Conservation (phyloP, 2,888 invertebrate species). For the Lasioglossum calceatum region DNA sequence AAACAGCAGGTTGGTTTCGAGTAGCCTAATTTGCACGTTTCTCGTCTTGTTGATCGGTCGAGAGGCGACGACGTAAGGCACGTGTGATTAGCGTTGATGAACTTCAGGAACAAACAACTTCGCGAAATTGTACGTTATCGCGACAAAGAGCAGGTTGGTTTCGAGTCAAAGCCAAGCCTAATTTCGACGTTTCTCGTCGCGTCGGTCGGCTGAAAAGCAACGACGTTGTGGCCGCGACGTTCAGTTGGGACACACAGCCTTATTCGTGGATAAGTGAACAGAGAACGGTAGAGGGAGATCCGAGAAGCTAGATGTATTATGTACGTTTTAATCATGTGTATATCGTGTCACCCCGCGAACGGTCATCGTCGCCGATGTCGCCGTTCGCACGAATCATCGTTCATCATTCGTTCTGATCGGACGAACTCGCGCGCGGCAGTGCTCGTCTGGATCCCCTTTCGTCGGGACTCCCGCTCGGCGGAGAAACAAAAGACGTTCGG, state of each 20-base stretch:
- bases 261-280: constrained; percentile 61
- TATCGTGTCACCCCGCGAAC: constrained; percentile 25
- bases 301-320: constrained; percentile 56
- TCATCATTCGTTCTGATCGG: constrained; percentile 39
- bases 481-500: neutral
- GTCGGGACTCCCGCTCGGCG: constrained; percentile 40
- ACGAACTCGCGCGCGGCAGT: constrained; percentile 25
- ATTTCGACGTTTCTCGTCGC: neutral
- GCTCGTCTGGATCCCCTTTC: constrained; percentile 43
- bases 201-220: too few relatives aligned
- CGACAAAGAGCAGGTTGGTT: neutral
- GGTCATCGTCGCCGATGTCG: neutral
- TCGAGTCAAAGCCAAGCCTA: neutral
- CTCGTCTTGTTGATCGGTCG: too few relatives aligned
- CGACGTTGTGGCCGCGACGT: neutral
- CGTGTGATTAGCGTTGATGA: too few relatives aligned
- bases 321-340: constrained; percentile 57
- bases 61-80: too few relatives aligned
- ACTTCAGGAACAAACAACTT: neutral
- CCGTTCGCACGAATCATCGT: constrained; percentile 33
- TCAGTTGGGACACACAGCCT: constrained; percentile 20
- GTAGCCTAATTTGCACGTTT: too few relatives aligned
- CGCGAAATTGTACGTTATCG: neutral
- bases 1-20: too few relatives aligned
- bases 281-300: constrained; percentile 34